These are phyloP conservation scores for Heliothis virescens DNA, from an alignment of 1,140 invertebrate species.

Conservation along the genomic window DNA sequence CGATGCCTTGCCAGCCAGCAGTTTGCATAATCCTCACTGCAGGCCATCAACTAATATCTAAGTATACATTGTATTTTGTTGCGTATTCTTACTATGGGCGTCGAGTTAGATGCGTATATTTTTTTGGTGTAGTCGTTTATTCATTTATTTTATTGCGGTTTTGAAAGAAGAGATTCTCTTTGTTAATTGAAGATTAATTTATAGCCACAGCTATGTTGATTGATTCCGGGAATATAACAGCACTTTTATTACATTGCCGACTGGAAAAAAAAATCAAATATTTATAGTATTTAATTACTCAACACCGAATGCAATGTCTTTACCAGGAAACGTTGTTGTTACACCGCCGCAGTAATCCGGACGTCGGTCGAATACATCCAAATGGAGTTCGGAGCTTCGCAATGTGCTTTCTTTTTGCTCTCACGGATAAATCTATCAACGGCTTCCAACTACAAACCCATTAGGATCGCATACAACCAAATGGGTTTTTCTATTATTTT, in stretches of 20 bases:
- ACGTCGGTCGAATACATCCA: slow-evolving; percentile 47
- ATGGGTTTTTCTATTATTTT: slow-evolving; percentile 10
- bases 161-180: too few relatives aligned
- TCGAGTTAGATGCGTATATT: not conserved
- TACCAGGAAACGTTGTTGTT: slow-evolving; percentile 1
- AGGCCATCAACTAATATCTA: slow-evolving; percentile 38
- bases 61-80: slow-evolving; percentile 27
- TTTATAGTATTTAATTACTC: not conserved
- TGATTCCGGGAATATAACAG: too few relatives aligned
- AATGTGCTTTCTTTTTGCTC: slow-evolving; percentile 51
- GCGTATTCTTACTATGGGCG: not conserved
- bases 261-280: not conserved
- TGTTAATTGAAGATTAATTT: too few relatives aligned
- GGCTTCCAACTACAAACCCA: slow-evolving; percentile 35
- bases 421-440: slow-evolving; percentile 46
- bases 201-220: too few relatives aligned
- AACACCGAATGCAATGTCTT: not conserved
- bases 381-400: slow-evolving; percentile 53
- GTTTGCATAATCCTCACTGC: slow-evolving; percentile 45
- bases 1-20: slow-evolving; percentile 21
- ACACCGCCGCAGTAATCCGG: slow-evolving; percentile 48
- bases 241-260: too few relatives aligned
- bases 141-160: too few relatives aligned
- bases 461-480: slow-evolving; percentile 4
- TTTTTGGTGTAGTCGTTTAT: too few relatives aligned